Conservation (phyloP, 2,113 vertebrate species). For the Haliaeetus leucogaster region DNA sequence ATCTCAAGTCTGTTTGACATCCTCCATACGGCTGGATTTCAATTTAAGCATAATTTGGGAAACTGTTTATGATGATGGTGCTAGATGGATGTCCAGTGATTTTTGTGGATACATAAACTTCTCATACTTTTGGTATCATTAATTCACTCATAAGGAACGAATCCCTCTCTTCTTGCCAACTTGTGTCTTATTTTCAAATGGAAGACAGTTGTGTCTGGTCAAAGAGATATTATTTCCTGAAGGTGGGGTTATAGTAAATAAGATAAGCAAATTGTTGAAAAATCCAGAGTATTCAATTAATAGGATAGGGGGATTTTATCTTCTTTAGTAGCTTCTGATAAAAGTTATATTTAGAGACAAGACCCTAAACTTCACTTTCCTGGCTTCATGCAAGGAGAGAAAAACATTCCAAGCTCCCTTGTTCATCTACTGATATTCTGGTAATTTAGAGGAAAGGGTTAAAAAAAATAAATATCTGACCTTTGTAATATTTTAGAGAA, state of each 20-base stretch:
- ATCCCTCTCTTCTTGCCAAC: not conserved
- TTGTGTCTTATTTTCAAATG: not conserved
- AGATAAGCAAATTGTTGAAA: not conserved
- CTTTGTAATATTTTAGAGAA: not conserved
- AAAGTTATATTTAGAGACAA: not conserved
- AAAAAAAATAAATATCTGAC: conserved; percentile 33
- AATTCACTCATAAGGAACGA: not conserved
- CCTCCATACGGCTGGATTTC: not conserved
- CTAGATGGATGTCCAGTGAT: not conserved
- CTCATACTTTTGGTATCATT: not conserved
- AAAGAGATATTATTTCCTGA: not conserved
- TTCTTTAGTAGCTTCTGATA: not conserved
- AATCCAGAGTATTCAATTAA: not conserved
- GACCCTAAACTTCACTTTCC: not conserved
- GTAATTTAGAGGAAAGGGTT: conserved; percentile 48
- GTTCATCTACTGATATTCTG: not conserved
- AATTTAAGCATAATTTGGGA: not conserved
- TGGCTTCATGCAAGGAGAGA: not conserved
- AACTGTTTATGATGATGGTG: not conserved
- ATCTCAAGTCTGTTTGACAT: not conserved
- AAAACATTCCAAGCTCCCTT: not conserved
- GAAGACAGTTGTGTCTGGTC: not conserved
- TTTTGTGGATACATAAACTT: not conserved
- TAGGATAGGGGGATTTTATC: not conserved
- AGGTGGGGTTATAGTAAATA: not conserved